Evolutionary conservation across 1,140 invertebrate species (phyloP), one percentile per base, ranked within the genome.

Genomic region (Pentalonia nigronervosa): DNA sequence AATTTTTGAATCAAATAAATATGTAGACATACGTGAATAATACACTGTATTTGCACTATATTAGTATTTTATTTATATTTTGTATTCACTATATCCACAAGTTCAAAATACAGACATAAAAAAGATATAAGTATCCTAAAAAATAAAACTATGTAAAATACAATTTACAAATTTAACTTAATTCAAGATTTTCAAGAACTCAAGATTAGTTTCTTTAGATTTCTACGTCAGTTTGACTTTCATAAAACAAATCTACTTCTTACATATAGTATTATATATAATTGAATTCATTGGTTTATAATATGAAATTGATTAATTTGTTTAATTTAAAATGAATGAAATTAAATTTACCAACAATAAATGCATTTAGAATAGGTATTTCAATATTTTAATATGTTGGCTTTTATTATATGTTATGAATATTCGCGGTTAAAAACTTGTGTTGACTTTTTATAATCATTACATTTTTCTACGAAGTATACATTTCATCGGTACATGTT

Each of bases 401-500:
- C 9, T 25, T 25, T 60, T 60, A 60, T 60, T 60, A 67, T n/a
- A 67, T 67, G 4, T 67, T 67, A 67, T n/a, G 30, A n/a, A 67
- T 67, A 11, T 67, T 30, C 60, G n/a, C n/a, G 4, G 60, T 67
- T 76, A 30, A 17, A 76, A 76, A 76, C n/a, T 76, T 76, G 30
- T 76, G 14, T 76, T n/a, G 14, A 7, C 7, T 23, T 83, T 83
- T 36, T 83, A 36, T 83, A 83, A 83, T 34, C 34, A 23, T 83
- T 83, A 36, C 20, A 21, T 83, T 83, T 83, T 83, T 83, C 76
- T 83, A 83, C 21, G 76, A 83, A 83, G 34, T 83, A 76, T 83
- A 83, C 0, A 83, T 83, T 83, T 83, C 21, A 83, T 83, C 21
- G 21, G 76, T 83, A 36, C 21, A 36, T 8, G 76, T 36, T 36